phyloP scores from a whole-genome alignment of 2,888 invertebrate genomes.

The Metellina segmentata region DNA sequence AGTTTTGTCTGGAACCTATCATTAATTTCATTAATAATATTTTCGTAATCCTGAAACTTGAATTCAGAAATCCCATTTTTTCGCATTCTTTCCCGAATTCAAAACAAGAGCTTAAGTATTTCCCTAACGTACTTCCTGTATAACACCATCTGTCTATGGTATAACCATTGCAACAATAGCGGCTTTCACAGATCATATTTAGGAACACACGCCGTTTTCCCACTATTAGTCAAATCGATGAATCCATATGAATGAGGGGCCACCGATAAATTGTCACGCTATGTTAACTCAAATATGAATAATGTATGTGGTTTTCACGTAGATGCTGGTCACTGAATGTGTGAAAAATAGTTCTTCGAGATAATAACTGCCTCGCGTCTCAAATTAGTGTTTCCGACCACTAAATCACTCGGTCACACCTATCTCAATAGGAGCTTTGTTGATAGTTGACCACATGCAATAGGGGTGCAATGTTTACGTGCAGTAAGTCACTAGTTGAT shows the following conservation, averaged over 20 bases:
- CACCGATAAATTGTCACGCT: not conserved
- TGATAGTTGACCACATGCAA: too few relatives aligned
- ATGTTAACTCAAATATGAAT: not conserved
- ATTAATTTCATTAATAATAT: too few relatives aligned
- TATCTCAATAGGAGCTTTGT: not conserved
- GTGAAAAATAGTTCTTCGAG: not conserved
- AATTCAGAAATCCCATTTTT: too few relatives aligned
- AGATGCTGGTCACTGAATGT: not conserved
- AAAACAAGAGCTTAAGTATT: too few relatives aligned
- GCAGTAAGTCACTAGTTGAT: too few relatives aligned
- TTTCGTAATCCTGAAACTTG: too few relatives aligned
- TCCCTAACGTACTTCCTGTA: too few relatives aligned
- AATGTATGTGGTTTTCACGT: not conserved
- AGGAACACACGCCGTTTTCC: not conserved
- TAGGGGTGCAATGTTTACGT: too few relatives aligned
- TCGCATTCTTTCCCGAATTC: too few relatives aligned
- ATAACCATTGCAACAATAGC: not conserved
- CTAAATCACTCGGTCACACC: not conserved
- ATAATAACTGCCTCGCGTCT: not conserved
- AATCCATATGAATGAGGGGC: not conserved
- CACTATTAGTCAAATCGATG: conserved; percentile 1
- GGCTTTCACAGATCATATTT: not conserved
- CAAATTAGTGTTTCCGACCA: not conserved
- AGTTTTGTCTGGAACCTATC: too few relatives aligned
- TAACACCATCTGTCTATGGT: too few relatives aligned